A percentile compares a stretch with the other conserved stretches of the same genome.
These are phyloP conservation scores for Nibea coibor DNA, from an alignment of 2,113 vertebrate species.

Conservation along the genomic window DNA sequence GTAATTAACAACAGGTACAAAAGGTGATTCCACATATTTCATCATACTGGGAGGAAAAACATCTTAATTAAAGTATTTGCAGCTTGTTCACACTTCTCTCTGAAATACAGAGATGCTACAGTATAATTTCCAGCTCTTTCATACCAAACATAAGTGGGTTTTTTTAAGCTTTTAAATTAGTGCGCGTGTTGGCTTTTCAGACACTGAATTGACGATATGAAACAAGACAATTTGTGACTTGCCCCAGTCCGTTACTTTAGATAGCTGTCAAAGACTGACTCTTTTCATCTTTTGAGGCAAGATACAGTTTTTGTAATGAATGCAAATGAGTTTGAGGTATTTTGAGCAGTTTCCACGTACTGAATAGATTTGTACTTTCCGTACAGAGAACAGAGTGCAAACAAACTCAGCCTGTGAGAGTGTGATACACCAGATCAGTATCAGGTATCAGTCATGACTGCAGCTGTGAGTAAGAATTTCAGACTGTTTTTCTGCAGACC, in stretches of 20 bases:
- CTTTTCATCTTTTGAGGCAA: no score
- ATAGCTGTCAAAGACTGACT: constrained; percentile 23
- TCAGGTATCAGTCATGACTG: background rate
- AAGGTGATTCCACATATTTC: constrained; percentile 51
- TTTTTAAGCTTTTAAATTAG: background rate
- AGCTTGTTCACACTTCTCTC: constrained; percentile 14
- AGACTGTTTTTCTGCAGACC: background rate
- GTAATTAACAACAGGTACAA: constrained; percentile 66
- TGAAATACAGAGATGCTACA: background rate
- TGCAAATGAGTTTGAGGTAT: constrained; percentile 37
- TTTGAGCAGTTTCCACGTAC: background rate
- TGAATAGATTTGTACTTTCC: background rate
- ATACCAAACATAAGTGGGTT: background rate
- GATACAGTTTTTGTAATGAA: constrained; percentile 20
- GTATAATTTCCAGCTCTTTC: constrained; percentile 5
- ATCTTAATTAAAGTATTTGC: constrained; percentile 48
- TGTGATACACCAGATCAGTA: background rate
- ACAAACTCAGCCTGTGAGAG: constrained; percentile 9
- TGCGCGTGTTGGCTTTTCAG: background rate
- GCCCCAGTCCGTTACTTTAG: background rate
- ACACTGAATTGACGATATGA: background rate
- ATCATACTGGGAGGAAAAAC: background rate
- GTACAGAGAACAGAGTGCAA: background rate
- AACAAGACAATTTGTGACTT: constrained; percentile 15
- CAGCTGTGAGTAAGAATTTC: background rate